phyloP scores from a whole-genome alignment of 2,888 invertebrate genomes.

The Lymantria monacha region DNA sequence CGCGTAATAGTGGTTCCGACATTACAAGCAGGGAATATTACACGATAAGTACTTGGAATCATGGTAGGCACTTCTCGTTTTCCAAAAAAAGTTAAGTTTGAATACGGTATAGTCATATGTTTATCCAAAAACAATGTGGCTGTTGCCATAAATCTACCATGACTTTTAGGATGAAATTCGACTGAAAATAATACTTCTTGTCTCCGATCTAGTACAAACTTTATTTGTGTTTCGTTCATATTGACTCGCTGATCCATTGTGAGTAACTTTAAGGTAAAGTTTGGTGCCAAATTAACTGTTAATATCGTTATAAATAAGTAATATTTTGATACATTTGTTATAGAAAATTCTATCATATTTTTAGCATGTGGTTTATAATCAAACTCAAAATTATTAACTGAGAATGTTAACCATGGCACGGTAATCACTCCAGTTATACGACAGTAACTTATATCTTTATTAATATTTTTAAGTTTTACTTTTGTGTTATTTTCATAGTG shows the following conservation, averaged over 20 bases:
- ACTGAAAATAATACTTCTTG: constrained; percentile 43
- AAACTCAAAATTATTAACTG: constrained; percentile 65
- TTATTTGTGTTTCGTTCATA: constrained; percentile 53
- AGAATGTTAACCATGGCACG: constrained; percentile 65
- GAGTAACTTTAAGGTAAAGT: constrained; percentile 52
- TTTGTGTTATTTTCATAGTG: constrained; percentile 62
- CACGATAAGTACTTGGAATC: constrained; percentile 49
- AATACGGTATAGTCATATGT: constrained; percentile 60
- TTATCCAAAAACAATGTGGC: constrained; percentile 67
- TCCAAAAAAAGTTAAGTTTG: constrained; percentile 67
- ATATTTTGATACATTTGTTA: constrained; percentile 70
- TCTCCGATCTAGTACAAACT: constrained; percentile 56
- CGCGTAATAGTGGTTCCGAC: constrained; percentile 45
- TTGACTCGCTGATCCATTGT: constrained; percentile 44
- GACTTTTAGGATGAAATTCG: constrained; percentile 63
- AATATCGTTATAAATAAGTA: constrained; percentile 55
- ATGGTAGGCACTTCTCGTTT: constrained; percentile 52
- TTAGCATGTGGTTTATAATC: constrained; percentile 39
- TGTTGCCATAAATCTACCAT: constrained; percentile 59
- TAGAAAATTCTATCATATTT: constrained; percentile 57
- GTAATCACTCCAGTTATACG: constrained; percentile 67
- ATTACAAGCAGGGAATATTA: constrained; percentile 64
- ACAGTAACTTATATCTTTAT: constrained; percentile 67
- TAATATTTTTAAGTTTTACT: constrained; percentile 56
- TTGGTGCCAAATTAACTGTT: constrained; percentile 57